Evolutionary conservation across 2,888 invertebrate species (phyloP).

Genomic region (Lycocerus yunnanus): DNA sequence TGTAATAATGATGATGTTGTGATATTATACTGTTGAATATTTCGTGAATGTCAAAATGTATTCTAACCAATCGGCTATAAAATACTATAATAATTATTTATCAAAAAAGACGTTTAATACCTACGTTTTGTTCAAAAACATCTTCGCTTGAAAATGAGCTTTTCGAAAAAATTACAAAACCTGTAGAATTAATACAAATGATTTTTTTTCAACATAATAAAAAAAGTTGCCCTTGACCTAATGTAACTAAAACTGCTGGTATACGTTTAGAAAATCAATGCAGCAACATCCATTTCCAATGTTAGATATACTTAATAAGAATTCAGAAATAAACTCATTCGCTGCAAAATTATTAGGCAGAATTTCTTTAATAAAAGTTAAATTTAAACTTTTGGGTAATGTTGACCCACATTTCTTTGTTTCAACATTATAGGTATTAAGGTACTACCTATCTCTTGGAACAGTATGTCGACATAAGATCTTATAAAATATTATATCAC

Average conservation of each 20-base stretch:
- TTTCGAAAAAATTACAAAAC: background rate
- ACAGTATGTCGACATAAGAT: background rate
- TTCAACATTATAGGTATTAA: background rate
- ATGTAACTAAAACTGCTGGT: background rate
- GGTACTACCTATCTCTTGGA: background rate
- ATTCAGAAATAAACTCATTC: background rate
- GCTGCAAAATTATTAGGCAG: background rate
- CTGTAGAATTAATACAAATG: background rate
- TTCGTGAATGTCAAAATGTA: background rate
- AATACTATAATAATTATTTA: no score
- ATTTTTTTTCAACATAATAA: background rate
- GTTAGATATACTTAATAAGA: background rate
- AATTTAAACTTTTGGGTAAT: background rate
- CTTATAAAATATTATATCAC: background rate
- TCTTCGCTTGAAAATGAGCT: background rate
- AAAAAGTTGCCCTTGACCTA: background rate
- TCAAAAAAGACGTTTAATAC: no score
- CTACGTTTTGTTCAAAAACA: no score
- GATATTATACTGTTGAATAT: background rate
- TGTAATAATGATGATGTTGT: no score
- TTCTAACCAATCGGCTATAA: background rate
- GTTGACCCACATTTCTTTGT: background rate
- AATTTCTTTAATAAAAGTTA: background rate
- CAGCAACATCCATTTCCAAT: background rate
- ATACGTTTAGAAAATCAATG: background rate